Conservation (phyloP, 2,797 vertebrate genomes). For the Sylvia borin region DNA sequence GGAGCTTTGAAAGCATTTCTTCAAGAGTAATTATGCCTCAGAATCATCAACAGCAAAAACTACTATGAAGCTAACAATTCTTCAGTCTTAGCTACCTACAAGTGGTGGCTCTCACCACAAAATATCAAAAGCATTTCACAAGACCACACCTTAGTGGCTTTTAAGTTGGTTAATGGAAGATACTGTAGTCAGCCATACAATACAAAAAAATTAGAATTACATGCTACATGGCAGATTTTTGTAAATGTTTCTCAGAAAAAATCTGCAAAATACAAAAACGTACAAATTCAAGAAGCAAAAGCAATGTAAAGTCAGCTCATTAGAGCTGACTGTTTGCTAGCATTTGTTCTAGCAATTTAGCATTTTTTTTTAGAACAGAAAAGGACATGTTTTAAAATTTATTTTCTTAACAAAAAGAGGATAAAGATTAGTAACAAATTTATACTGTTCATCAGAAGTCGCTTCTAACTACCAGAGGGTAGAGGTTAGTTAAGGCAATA, state of each 20-base stretch:
- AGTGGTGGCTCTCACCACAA: not conserved
- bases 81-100: not conserved
- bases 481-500: not conserved
- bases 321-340: not conserved
- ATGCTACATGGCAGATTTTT: not conserved
- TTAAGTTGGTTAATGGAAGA: not conserved
- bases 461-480: not conserved
- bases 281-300: not conserved
- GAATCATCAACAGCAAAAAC: not conserved
- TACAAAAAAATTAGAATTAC: not conserved
- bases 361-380: not conserved
- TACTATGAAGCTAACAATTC: not conserved
- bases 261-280: accelerated
- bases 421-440: not conserved
- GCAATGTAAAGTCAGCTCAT: not conserved
- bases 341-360: not conserved
- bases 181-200: not conserved
- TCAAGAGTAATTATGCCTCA: not conserved
- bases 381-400: not conserved
- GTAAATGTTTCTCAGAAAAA: not conserved
- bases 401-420: not conserved
- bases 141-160: not conserved
- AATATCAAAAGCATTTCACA: not conserved
- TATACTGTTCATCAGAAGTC: not conserved
- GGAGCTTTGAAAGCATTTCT: not conserved